These are phyloP conservation scores for Hemistola chrysoprasaria DNA, from an alignment of 2,888 invertebrate species.

Conservation along the genomic window DNA sequence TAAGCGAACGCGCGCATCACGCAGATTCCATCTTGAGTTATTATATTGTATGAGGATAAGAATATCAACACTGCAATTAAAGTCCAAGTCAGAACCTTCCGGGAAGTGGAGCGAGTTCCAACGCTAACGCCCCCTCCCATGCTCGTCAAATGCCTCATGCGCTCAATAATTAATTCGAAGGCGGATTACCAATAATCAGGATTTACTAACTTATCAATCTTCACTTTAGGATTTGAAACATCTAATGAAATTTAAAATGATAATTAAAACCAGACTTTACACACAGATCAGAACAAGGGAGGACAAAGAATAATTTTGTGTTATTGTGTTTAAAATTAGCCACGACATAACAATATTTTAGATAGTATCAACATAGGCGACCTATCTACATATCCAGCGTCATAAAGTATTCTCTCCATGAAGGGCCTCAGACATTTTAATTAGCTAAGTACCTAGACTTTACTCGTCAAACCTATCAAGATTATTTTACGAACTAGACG, in stretches of 20 bases:
- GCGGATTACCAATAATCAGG: conserved; percentile 5
- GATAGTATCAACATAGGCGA: no score
- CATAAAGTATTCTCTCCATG: no score
- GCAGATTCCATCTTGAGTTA: conserved; percentile 47
- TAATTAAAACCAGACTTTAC: no score
- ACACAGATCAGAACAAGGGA: no score
- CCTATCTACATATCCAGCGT: no score
- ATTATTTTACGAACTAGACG: conserved; percentile 7
- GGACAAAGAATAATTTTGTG: no score
- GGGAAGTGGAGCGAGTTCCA: conserved; percentile 50
- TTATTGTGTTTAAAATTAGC: no score
- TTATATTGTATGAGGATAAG: conserved; percentile 44
- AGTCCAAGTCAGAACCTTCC: conserved; percentile 61
- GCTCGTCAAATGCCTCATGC: conserved; percentile 34
- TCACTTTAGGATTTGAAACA: conserved; percentile 2
- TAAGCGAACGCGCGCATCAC: conserved; percentile 4
- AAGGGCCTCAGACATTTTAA: conserved; percentile 1
- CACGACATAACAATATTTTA: no score
- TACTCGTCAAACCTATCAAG: conserved; percentile 14
- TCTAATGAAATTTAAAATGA: no score
- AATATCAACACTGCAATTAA: conserved; percentile 57
- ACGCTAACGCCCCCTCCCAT: conserved; percentile 27
- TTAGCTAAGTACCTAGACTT: conserved; percentile 3
- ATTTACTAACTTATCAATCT: no score
- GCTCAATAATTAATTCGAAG: conserved; percentile 29